phyloP scores from a whole-genome alignment of 1,140 invertebrate genomes.

The Leptoteleia sp. region DNA sequence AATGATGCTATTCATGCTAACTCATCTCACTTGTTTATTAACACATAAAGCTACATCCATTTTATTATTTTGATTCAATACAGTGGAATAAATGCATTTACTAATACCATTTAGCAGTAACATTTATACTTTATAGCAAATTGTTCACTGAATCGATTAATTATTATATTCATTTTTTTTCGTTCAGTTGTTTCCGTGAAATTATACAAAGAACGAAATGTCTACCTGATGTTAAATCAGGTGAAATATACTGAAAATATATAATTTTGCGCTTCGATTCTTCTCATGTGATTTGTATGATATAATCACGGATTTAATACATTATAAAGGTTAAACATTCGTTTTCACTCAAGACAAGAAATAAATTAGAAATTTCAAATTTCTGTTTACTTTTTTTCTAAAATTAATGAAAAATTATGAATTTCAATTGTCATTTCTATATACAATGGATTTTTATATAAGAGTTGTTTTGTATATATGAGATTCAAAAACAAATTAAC shows the following conservation, averaged over 20 bases:
- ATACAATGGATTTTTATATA: no score
- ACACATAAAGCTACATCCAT: constrained; percentile 1
- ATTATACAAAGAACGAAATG: constrained; percentile 13
- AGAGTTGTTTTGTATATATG: no score
- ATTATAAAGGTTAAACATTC: no score
- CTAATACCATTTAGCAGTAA: constrained; percentile 5
- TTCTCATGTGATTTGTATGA: no score
- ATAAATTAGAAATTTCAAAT: no score
- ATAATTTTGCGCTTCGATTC: no score
- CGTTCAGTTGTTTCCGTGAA: not conserved
- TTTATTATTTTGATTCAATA: not conserved
- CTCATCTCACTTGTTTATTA: constrained; percentile 21
- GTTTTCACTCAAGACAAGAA: no score
- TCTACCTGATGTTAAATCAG: not conserved
- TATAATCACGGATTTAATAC: no score
- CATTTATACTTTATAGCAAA: not conserved
- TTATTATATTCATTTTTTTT: constrained; percentile 5
- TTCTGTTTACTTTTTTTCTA: no score
- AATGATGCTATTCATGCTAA: not conserved
- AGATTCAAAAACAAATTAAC: no score
- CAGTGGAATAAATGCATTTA: not conserved
- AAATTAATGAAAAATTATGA: no score
- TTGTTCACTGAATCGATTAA: not conserved
- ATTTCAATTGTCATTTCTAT: no score
- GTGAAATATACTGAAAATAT: not conserved